Evolutionary conservation across 2,797 vertebrate genomes (phyloP).

Genomic region (Rhinatrema bivittatum): DNA sequence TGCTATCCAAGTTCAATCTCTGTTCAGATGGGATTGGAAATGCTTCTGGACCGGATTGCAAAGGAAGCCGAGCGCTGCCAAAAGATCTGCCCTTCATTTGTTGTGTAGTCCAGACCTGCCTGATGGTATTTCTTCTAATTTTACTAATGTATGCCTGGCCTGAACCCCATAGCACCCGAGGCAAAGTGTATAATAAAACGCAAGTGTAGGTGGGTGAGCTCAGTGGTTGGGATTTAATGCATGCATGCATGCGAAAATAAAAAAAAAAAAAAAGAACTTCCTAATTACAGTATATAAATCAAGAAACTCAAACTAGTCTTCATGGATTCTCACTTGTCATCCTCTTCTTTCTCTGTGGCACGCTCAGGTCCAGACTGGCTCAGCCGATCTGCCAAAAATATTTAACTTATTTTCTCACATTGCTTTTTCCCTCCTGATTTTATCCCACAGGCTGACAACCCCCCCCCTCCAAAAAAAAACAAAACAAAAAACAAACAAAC

Average conservation of each 20-base stretch:
- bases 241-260: conserved; percentile 14
- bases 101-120: conserved; percentile 43
- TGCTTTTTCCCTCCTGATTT: neutral
- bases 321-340: neutral
- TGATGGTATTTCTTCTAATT: conserved; percentile 44
- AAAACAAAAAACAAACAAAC: too few species aligned
- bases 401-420: neutral
- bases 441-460: too few species aligned
- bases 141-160: conserved; percentile 49
- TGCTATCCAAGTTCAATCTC: conserved; percentile 35
- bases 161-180: conserved; percentile 27
- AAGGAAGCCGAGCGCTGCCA: conserved; percentile 42
- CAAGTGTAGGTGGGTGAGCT: conserved; percentile 20
- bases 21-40: conserved; percentile 47
- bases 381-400: neutral
- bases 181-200: conserved; percentile 36
- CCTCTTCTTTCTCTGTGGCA: neutral
- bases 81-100: conserved; percentile 35
- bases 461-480: too few species aligned
- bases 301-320: conserved; percentile 8
- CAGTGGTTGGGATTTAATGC: conserved; percentile 32
- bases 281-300: conserved; percentile 15
- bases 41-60: conserved; percentile 33
- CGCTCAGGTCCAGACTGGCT: neutral
- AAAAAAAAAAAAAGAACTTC: conserved; percentile 10